Base-by-base conservation (phyloP, 2,888 invertebrate genomes). In the Tinea semifulvella region DNA sequence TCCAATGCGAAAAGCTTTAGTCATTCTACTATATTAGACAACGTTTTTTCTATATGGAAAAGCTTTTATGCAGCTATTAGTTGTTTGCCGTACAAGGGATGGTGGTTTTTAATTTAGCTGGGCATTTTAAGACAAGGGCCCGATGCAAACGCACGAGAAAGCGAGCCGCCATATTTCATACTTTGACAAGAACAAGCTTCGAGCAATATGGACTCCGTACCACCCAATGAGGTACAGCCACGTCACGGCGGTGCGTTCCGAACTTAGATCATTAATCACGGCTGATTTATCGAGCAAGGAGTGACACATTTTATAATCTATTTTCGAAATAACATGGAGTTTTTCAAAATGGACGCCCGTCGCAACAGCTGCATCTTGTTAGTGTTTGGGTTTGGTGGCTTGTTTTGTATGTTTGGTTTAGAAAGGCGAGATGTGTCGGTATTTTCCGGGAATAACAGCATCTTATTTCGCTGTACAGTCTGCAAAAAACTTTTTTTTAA, bases 261-360 rank as follows among this genome's bases (percentile, higher is more conserved):
- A 63, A 68, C 68, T 70, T 63, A 61, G 62, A 58, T 58, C 79
- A 77, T 80, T 77, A 71, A 79, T 80, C 79, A 77, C 70, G 58
- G 52, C 64, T 75, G 80, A 80, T 80, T 77, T 79, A 79, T 76
- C 64, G 63, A 56, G 62, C 71, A 72, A 79, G 73, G 77, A 76
- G 77, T 79, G 79, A 79, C 79, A 79, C 70, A 75, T 75, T 76
- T 76, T 75, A 76, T 77, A 72, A 73, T 77, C 79, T 79, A 79
- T 79, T 79, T 77, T 76, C 68, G 77, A 75, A 76, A 77, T 71
- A 60, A 57, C 63, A 65, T 63, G 61, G 67, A 68, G 66, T 77
- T 80, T 77, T 80, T 77, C 77, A 76, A 76, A 77, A 74, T 70
- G 74, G 67, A 63, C 49, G 63, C 61, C 61, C 65, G 65, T 63